Evolutionary conservation across 2,888 invertebrate genomes (phyloP).

Genomic region (Eurois occulta): DNA sequence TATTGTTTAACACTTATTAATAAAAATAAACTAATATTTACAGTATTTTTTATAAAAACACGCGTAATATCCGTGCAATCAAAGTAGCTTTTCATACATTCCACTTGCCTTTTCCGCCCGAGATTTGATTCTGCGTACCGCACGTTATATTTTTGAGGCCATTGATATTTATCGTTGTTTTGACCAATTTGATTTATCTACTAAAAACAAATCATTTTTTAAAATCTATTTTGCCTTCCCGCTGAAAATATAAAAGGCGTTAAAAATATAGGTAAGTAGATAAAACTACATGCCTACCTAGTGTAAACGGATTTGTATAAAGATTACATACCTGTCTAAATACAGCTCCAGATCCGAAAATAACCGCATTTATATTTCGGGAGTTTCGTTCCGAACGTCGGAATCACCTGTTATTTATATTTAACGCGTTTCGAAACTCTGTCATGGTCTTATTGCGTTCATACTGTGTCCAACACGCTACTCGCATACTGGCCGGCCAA

Average conservation of each 20-base stretch:
- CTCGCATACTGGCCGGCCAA: conserved; percentile 43
- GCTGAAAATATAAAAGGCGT: background rate
- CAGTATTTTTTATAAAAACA: background rate
- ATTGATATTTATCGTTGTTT: background rate
- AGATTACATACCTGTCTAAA: conserved; percentile 54
- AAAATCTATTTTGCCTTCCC: background rate
- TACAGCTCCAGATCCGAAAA: conserved; percentile 46
- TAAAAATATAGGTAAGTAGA: background rate
- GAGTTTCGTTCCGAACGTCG: conserved; percentile 59
- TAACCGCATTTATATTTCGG: conserved; percentile 53
- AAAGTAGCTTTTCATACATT: background rate
- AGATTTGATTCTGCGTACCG: background rate
- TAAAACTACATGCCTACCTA: background rate
- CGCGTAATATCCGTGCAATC: too few species aligned
- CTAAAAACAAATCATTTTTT: background rate
- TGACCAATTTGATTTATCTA: background rate
- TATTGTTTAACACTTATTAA: conserved; percentile 46
- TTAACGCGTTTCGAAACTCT: conserved; percentile 63
- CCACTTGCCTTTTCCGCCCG: background rate
- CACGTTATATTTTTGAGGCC: background rate
- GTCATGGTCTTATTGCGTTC: conserved; percentile 62
- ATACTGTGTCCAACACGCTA: conserved; percentile 52
- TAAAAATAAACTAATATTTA: conserved; percentile 38
- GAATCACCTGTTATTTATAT: conserved; percentile 65
- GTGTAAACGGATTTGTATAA: conserved; percentile 28